These are phyloP conservation scores for Neolamprologus toae DNA, from an alignment of 2,113 vertebrate species.

Conservation along the genomic window DNA sequence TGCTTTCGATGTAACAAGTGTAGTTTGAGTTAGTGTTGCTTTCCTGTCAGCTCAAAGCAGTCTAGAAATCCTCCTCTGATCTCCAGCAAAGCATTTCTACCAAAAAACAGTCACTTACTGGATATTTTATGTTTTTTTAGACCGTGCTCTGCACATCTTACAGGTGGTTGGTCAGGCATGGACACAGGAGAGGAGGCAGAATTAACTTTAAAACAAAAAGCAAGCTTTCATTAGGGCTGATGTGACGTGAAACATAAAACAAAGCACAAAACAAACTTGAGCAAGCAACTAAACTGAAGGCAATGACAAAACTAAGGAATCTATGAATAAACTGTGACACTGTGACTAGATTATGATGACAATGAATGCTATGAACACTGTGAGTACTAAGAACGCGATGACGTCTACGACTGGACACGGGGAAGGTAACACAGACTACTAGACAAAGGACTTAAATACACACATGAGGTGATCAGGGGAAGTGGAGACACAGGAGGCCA, in stretches of 20 bases:
- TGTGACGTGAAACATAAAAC: not conserved
- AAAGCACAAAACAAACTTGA: not conserved
- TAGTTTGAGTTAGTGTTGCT: not conserved
- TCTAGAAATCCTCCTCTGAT: not conserved
- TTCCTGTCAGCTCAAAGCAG: not conserved
- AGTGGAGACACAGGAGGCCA: not conserved
- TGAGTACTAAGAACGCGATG: not conserved
- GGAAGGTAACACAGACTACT: accelerated
- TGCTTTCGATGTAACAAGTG: not conserved
- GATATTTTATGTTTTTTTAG: not conserved
- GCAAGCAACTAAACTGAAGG: accelerated
- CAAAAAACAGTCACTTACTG: accelerated
- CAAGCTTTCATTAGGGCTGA: accelerated
- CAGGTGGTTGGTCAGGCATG: not conserved
- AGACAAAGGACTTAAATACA: not conserved
- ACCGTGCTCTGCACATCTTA: not conserved
- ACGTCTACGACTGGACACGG: not conserved
- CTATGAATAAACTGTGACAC: not conserved
- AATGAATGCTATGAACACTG: not conserved
- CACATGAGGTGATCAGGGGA: not conserved
- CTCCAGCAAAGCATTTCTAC: not conserved
- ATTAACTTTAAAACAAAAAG: not conserved
- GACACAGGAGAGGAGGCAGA: not conserved
- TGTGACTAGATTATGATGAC: not conserved
- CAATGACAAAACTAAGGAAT: not conserved